These are phyloP conservation scores for Drosophila saltans DNA, from an alignment of 1,140 invertebrate species.

Conservation along the genomic window DNA sequence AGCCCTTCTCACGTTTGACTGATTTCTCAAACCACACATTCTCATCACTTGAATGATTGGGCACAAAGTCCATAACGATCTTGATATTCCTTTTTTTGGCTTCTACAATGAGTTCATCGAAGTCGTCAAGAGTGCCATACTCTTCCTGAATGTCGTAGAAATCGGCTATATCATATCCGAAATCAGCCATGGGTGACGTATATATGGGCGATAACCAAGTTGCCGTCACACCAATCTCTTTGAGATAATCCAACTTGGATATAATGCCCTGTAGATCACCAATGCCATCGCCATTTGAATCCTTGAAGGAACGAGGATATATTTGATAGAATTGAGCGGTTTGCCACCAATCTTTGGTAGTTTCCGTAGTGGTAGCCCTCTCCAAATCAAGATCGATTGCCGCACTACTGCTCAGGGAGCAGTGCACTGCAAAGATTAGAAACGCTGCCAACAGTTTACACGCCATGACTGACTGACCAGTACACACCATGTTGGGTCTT, in stretches of 20 bases:
- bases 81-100: slow-evolving; percentile 84
- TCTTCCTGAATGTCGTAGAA: slow-evolving; percentile 88
- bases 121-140: slow-evolving; percentile 89
- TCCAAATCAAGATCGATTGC: slow-evolving; percentile 41
- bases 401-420: slow-evolving; percentile 24
- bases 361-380: slow-evolving; percentile 21
- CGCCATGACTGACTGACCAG: slow-evolving; percentile 53
- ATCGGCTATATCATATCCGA: slow-evolving; percentile 88
- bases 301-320: slow-evolving; percentile 88
- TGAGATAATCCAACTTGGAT: slow-evolving; percentile 84
- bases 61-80: slow-evolving; percentile 83
- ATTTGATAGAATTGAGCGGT: slow-evolving; percentile 88
- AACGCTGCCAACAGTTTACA: slow-evolving; percentile 33
- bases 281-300: slow-evolving; percentile 88
- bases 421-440: slow-evolving; percentile 32
- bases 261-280: slow-evolving; percentile 86
- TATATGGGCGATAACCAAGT: slow-evolving; percentile 90
- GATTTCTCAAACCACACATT: slow-evolving; percentile 89
- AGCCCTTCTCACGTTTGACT: slow-evolving; percentile 84
- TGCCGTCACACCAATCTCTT: slow-evolving; percentile 85
- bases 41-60: slow-evolving; percentile 90
- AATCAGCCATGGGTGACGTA: slow-evolving; percentile 87
- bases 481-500: background rate
- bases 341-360: slow-evolving; percentile 87
- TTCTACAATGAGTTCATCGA: slow-evolving; percentile 86